phyloP scores from a whole-genome alignment of 2,888 invertebrate genomes.

The Lordiphosa andalusiaca region DNA sequence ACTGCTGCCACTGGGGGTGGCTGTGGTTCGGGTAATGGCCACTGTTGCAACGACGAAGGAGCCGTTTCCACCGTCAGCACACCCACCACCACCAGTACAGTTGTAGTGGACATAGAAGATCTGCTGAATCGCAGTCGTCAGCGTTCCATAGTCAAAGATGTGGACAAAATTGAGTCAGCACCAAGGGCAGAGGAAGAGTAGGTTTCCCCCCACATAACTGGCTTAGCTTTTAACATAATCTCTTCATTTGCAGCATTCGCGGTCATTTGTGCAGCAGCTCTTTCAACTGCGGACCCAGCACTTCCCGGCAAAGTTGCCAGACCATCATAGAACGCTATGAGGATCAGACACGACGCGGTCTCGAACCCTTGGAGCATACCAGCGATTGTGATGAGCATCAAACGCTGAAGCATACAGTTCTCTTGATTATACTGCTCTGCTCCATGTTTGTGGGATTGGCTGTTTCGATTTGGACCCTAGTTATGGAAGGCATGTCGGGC shows the following conservation, averaged over 20 bases:
- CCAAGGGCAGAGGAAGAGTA: slow-evolving; percentile 46
- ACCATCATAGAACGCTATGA: slow-evolving; percentile 82
- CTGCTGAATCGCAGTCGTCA: slow-evolving; percentile 77
- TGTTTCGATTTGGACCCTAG: slow-evolving; percentile 89
- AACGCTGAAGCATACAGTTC: slow-evolving; percentile 89
- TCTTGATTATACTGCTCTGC: slow-evolving; percentile 88
- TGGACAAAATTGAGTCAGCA: slow-evolving; percentile 49
- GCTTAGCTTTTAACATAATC: not conserved
- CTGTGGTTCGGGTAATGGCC: slow-evolving; percentile 73
- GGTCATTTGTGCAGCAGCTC: slow-evolving; percentile 81
- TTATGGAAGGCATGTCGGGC: slow-evolving; percentile 91
- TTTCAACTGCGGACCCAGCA: slow-evolving; percentile 82
- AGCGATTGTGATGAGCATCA: slow-evolving; percentile 84
- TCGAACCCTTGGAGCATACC: slow-evolving; percentile 82
- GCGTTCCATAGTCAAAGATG: slow-evolving; percentile 31
- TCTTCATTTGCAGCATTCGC: slow-evolving; percentile 27
- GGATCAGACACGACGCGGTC: slow-evolving; percentile 81
- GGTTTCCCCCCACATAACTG: not conserved
- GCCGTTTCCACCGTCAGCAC: slow-evolving; percentile 49
- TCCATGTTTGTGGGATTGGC: slow-evolving; percentile 95
- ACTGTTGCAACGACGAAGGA: slow-evolving; percentile 67
- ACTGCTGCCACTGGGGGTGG: slow-evolving; percentile 33
- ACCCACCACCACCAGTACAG: slow-evolving; percentile 75
- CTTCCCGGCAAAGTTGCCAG: slow-evolving; percentile 81
- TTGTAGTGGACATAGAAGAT: slow-evolving; percentile 85